Percentiles rank a stretch among this genome's conserved stretches.
Conservation (phyloP, 2,113 vertebrate species). For the Scortum barcoo region DNA sequence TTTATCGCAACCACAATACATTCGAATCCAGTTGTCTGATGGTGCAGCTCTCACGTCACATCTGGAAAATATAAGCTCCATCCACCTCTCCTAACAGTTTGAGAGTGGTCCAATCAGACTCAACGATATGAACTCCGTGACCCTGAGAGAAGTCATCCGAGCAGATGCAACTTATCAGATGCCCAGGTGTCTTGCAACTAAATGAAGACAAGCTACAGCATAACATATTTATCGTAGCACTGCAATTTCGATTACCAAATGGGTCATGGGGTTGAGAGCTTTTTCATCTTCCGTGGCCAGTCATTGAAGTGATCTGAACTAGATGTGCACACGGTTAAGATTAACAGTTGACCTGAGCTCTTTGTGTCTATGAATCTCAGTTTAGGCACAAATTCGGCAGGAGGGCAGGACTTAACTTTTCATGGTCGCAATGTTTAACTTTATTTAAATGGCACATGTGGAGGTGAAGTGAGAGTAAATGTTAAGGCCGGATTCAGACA, state of each 20-base stretch:
- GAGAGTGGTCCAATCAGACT: too few species aligned
- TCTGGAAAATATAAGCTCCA: background rate
- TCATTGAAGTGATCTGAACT: background rate
- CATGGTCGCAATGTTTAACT: background rate
- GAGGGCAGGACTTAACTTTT: background rate
- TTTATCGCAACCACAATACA: background rate
- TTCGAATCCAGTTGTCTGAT: background rate
- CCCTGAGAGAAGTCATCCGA: background rate
- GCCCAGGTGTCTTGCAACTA: background rate
- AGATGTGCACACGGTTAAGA: too few species aligned
- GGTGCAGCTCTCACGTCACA: background rate
- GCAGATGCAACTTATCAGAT: background rate
- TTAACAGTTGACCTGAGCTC: background rate
- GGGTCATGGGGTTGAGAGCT: background rate
- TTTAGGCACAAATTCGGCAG: background rate
- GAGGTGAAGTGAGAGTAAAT: slow-evolving; percentile 41
- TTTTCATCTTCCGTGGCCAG: background rate
- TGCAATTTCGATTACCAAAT: background rate
- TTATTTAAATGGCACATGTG: slow-evolving; percentile 5
- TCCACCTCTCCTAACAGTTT: background rate
- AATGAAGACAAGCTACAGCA: background rate
- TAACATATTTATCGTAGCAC: background rate
- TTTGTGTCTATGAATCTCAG: background rate
- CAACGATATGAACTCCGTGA: background rate
- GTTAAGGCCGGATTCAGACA: slow-evolving; percentile 19